phyloP scores from a whole-genome alignment of 2,113 vertebrate genomes.

The Alectura lathami region DNA sequence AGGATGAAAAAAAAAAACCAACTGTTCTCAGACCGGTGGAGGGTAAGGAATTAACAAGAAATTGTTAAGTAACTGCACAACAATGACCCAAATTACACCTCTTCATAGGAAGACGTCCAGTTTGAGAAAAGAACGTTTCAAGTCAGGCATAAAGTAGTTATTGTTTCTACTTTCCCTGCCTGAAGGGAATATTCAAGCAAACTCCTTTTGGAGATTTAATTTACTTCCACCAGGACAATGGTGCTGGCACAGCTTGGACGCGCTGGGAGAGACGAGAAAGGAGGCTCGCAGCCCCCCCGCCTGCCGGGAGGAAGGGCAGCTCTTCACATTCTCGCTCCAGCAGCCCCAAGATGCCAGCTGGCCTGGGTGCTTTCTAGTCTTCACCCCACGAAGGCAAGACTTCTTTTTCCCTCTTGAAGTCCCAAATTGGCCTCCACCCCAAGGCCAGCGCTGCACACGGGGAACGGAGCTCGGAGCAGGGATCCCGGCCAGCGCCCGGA shows the following conservation, averaged over 20 bases:
- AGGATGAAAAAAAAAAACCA: not conserved
- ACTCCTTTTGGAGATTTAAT: conserved; percentile 44
- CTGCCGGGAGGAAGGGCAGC: conserved; percentile 27
- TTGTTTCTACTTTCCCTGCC: conserved; percentile 5
- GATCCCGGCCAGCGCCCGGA: not conserved
- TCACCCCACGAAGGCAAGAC: not conserved
- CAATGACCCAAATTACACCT: not conserved
- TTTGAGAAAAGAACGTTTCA: conserved; percentile 46
- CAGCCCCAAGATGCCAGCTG: conserved; percentile 19
- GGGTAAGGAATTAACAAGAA: not conserved
- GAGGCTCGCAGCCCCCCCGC: not conserved
- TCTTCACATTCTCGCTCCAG: not conserved
- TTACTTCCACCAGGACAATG: conserved; percentile 61
- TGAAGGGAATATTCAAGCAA: conserved; percentile 39
- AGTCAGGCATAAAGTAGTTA: conserved; percentile 48
- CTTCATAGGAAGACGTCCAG: conserved; percentile 4
- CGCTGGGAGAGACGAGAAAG: not conserved
- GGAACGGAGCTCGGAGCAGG: not conserved
- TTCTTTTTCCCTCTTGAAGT: not conserved
- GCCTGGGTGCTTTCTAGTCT: not conserved
- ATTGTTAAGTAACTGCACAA: not conserved
- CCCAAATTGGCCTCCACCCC: too few relatives aligned
- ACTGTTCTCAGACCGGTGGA: not conserved
- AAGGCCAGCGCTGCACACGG: not conserved
- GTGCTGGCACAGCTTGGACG: conserved; percentile 29